These are phyloP conservation scores for Drosophila rubida DNA, from an alignment of 2,888 invertebrate genomes.

Conservation along the genomic window DNA sequence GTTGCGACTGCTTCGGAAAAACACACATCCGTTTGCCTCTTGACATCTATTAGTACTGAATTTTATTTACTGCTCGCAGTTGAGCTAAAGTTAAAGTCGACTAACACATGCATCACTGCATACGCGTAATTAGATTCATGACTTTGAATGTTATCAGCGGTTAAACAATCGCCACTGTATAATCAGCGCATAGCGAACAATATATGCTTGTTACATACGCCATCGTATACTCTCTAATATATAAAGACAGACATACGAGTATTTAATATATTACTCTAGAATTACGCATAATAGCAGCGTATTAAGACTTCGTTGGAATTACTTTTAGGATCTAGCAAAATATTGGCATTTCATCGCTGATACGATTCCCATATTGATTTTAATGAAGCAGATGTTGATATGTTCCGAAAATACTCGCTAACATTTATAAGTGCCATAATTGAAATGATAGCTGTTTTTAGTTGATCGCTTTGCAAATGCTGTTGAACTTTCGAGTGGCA, in stretches of 20 bases:
- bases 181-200: slow-evolving; percentile 1
- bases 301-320: no score
- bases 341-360: slow-evolving; percentile 15
- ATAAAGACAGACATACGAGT: no score
- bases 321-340: no score
- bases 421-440: slow-evolving; percentile 61
- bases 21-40: not conserved
- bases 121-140: not conserved
- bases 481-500: slow-evolving; percentile 53
- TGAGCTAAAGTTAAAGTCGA: not conserved
- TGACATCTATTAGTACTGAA: not conserved
- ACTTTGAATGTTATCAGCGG: not conserved
- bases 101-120: not conserved
- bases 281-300: no score
- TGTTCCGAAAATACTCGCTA: slow-evolving; percentile 26
- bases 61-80: not conserved
- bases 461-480: slow-evolving; percentile 24
- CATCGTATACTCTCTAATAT: no score
- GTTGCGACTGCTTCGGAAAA: not conserved
- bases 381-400: slow-evolving; percentile 50
- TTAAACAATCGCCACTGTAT: not conserved
- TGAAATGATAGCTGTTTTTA: slow-evolving; percentile 48
- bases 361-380: slow-evolving; percentile 33
- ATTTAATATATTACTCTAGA: no score
- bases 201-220: no score